Percentiles rank a stretch among this genome's conserved stretches.
These are phyloP conservation scores for Trilocha varians DNA, from an alignment of 2,888 invertebrate genomes.

Conservation along the genomic window DNA sequence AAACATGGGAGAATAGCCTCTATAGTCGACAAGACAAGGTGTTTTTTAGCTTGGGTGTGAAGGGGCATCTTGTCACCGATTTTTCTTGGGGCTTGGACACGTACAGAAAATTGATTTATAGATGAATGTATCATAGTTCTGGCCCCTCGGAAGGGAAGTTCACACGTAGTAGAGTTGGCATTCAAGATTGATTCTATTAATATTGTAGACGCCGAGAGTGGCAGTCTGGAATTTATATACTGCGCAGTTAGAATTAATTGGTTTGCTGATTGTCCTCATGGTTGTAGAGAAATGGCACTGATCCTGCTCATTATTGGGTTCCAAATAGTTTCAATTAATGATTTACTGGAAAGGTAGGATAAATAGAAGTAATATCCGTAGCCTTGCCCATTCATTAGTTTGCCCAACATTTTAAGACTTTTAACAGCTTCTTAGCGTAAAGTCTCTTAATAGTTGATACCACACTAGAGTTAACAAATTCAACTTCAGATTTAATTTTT, in stretches of 20 bases:
- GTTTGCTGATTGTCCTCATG: not conserved
- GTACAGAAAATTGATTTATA: conserved; percentile 43
- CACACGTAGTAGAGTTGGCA: not conserved
- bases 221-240: not conserved
- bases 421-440: no score
- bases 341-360: no score
- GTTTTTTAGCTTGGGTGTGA: not conserved
- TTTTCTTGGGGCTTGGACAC: conserved; percentile 3
- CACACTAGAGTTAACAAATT: no score
- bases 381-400: no score
- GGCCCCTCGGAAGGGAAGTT: not conserved
- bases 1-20: not conserved
- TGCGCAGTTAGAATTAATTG: not conserved
- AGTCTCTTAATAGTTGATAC: no score
- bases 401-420: no score
- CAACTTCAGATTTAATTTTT: not conserved
- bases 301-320: not conserved
- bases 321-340: not conserved
- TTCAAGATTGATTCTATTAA: not conserved
- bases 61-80: conserved; percentile 4
- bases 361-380: no score
- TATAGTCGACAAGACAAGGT: not conserved
- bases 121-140: conserved; percentile 17
- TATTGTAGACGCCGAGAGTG: not conserved
- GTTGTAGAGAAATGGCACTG: not conserved